Base-by-base conservation (phyloP, 2,888 invertebrate species). In the Brachyptera risi region DNA sequence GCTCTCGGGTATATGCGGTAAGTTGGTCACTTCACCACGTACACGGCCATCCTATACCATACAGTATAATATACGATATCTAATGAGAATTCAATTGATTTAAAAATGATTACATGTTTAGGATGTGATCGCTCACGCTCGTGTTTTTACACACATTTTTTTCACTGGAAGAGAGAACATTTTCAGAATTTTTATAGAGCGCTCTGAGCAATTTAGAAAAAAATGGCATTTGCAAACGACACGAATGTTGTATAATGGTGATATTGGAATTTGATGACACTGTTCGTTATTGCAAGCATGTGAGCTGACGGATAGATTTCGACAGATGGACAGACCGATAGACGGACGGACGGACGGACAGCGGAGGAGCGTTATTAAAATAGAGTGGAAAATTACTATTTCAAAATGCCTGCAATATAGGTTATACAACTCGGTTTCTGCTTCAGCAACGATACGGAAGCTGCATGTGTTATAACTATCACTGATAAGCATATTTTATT, bases 71-170 rank as follows among this genome's bases (percentile, higher is more conserved):
- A 21, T 15, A 17, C 42, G 19, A 42, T 47, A 23, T 23, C 54
- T 63, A 63, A 63, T 60, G 63, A 60, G 51, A 56, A 60, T 58
- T 58, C 60, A 58, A 63, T 63, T 60, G 58, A 63, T 63, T 63
- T 59, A 60, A 63, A 63, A 63, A 63, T 63, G 60, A 63, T 60
- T 63, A 60, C 60, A 63, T 58, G 60, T 63, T 57, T 57, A 60
- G 60, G 60, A 60, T 63, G 57, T 60, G n/a, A 19, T 57, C 37
- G 44, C 56, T 50, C 54, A 7, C n/a, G n/a, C n/a, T 13, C 31
- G 50, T 17, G 21, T 42, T 2, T n/a, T 7, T 19, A 19, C 9
- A 19, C 17, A 42, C 42, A 9, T 11, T 35, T 54, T 54, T 54
- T 54, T 35, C 21, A 17, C 54, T 23, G 7, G 5, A n/a, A 35